These are phyloP conservation scores for Eutolmus rufibarbis DNA, from an alignment of 2,888 invertebrate genomes.

Conservation along the genomic window DNA sequence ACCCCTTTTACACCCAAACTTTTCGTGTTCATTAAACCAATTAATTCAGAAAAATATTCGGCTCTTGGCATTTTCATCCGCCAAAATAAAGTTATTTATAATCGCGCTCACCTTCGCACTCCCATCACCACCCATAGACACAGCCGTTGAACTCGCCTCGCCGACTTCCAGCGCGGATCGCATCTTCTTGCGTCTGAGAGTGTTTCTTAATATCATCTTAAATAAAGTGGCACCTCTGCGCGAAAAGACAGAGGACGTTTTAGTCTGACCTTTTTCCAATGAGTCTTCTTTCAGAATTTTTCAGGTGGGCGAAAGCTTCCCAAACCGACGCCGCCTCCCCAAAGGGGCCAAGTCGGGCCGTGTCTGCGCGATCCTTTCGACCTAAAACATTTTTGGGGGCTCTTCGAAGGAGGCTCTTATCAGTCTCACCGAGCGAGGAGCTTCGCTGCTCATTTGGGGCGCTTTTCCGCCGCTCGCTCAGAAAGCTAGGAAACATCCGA, in stretches of 20 bases:
- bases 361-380: neutral
- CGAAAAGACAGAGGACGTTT: neutral
- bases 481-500: neutral
- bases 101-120: neutral
- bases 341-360: no score
- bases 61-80: neutral
- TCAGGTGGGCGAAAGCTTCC: neutral
- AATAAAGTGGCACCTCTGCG: neutral
- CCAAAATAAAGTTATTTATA: neutral
- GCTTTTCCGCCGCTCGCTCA: neutral
- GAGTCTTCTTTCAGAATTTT: neutral
- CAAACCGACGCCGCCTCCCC: neutral
- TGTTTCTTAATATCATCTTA: no score
- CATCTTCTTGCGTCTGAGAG: neutral
- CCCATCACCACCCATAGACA: neutral
- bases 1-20: neutral
- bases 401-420: neutral
- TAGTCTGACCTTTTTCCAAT: neutral
- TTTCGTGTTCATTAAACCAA: neutral
- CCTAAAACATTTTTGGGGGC: neutral
- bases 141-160: neutral
- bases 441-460: slow-evolving; percentile 9
- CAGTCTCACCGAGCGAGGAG: neutral
- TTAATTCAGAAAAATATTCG: neutral
- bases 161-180: neutral